phyloP scores from a whole-genome alignment of 1,140 invertebrate genomes.

The Drosophila carrolli region DNA sequence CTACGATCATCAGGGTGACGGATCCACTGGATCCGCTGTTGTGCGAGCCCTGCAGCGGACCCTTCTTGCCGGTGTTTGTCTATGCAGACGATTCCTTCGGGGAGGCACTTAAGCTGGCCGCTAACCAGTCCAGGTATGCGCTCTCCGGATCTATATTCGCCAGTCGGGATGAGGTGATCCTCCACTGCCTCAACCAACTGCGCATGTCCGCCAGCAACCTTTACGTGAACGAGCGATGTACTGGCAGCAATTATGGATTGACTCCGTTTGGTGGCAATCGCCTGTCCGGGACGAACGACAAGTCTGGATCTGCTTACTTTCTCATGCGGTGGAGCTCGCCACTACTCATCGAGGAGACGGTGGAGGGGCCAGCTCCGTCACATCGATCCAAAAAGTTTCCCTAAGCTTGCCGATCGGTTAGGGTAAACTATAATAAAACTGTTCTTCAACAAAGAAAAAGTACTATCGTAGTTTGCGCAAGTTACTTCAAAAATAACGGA shows the following conservation, averaged over 20 bases:
- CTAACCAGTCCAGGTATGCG: slow-evolving; percentile 93
- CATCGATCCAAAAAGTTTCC: not conserved
- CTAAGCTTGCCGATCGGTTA: not conserved
- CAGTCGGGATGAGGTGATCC: slow-evolving; percentile 91
- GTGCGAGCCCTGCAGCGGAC: slow-evolving; percentile 98
- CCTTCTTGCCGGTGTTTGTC: slow-evolving; percentile 95
- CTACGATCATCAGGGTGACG: slow-evolving; percentile 95
- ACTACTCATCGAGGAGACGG: slow-evolving; percentile 52
- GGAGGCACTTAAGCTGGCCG: slow-evolving; percentile 84
- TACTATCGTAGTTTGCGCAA: no score
- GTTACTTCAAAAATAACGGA: no score
- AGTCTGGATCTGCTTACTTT: slow-evolving; percentile 98
- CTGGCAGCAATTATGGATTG: slow-evolving; percentile 97
- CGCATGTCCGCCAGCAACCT: slow-evolving; percentile 97
- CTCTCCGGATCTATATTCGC: slow-evolving; percentile 97
- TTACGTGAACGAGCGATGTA: slow-evolving; percentile 99
- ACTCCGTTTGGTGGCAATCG: slow-evolving; percentile 98
- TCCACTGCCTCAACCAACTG: slow-evolving; percentile 89
- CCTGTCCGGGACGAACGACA: slow-evolving; percentile 99
- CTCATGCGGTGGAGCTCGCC: slow-evolving; percentile 95
- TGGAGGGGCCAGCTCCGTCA: slow-evolving; percentile 1
- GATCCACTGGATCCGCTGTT: slow-evolving; percentile 95
- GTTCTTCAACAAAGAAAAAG: no score
- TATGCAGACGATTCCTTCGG: slow-evolving; percentile 92
- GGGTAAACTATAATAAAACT: not conserved